These are phyloP conservation scores for Prietella phreatophila DNA, from an alignment of 2,113 vertebrate species.

Conservation along the genomic window DNA sequence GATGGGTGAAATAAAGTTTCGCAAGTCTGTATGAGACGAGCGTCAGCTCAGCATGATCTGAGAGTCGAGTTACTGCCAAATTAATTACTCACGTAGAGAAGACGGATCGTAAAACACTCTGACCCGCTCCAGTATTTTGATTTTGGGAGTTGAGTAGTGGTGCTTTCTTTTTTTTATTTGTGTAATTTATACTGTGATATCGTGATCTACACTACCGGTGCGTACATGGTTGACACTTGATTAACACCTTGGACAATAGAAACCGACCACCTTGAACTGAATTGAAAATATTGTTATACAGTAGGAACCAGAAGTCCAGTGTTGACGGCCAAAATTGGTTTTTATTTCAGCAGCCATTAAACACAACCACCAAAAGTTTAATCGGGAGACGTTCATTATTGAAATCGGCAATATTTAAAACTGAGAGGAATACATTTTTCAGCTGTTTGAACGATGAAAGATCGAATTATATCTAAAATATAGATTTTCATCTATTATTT, in stretches of 20 bases:
- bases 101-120: slow-evolving; percentile 23
- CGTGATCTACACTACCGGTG: neutral
- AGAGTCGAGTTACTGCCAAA: slow-evolving; percentile 39
- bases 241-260: neutral
- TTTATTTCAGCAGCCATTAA: slow-evolving; percentile 13
- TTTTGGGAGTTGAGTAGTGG: neutral
- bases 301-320: neutral
- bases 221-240: neutral
- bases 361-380: neutral
- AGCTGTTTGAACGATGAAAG: neutral
- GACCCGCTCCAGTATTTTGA: neutral
- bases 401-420: neutral
- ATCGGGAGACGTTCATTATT: neutral
- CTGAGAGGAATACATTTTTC: neutral
- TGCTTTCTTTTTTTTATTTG: slow-evolving; percentile 15
- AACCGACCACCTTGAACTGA: neutral
- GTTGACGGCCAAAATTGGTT: neutral
- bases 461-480: neutral
- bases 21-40: slow-evolving; percentile 7
- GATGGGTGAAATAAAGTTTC: slow-evolving; percentile 4
- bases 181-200: neutral
- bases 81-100: slow-evolving; percentile 39
- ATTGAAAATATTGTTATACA: neutral
- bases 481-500: neutral
- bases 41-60: slow-evolving; percentile 28